Conservation (phyloP, 2,888 invertebrate genomes). For the Chironomus tentans region DNA sequence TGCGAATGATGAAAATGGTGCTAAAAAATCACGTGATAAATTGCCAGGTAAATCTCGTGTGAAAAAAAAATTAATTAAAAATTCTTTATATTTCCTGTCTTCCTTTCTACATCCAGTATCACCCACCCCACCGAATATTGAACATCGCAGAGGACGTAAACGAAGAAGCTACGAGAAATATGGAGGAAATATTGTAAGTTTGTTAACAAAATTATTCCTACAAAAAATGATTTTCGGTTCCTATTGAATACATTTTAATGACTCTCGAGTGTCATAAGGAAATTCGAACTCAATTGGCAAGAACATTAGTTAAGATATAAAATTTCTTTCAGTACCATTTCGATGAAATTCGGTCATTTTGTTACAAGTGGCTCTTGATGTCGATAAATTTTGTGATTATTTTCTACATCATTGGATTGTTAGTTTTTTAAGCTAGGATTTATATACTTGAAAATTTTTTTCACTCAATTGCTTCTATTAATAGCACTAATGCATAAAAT, state of each 20-base stretch:
- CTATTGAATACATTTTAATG: background rate
- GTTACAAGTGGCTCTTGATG: conserved; percentile 15
- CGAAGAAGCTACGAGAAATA: conserved; percentile 53
- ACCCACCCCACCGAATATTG: conserved; percentile 38
- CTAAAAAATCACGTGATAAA: background rate
- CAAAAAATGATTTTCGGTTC: background rate
- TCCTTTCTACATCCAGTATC: conserved; percentile 4
- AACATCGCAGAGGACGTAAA: conserved; percentile 47
- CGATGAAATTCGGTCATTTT: background rate
- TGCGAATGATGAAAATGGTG: conserved; percentile 8
- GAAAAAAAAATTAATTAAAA: no score
- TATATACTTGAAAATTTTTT: background rate
- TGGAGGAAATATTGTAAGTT: conserved; percentile 53
- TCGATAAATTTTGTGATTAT: conserved; percentile 27
- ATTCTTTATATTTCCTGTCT: no score
- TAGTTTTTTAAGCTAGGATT: background rate
- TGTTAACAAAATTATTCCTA: conserved; percentile 2
- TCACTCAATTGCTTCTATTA: no score
- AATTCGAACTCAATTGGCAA: no score
- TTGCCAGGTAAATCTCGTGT: background rate
- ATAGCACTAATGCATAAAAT: background rate
- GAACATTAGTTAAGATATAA: no score
- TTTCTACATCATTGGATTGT: conserved; percentile 16
- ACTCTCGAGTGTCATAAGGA: no score
- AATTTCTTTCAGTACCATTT: background rate